Percentiles rank a stretch among this genome's conserved stretches.
Evolutionary conservation across 1,140 invertebrate species (phyloP).

Genomic region (Semibalanus balanoides): DNA sequence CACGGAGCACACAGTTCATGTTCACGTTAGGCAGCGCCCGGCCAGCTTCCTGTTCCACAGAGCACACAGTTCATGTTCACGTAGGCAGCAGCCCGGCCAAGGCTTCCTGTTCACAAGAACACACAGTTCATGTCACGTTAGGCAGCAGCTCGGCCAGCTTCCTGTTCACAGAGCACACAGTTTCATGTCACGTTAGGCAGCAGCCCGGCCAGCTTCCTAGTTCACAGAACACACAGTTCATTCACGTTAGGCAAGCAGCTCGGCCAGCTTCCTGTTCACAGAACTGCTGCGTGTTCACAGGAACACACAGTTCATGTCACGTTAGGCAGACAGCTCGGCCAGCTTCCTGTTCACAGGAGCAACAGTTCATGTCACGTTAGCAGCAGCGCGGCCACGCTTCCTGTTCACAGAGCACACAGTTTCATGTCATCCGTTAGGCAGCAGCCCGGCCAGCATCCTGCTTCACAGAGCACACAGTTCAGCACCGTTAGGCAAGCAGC

Average conservation of each 20-base stretch:
- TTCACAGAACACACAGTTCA: slow-evolving; percentile 8
- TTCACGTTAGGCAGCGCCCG: no score
- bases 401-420: no score
- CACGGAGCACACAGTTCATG: no score
- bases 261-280: no score
- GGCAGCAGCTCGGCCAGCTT: slow-evolving; percentile 43
- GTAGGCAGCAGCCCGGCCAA: no score
- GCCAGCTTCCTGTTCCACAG: no score
- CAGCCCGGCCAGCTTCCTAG: slow-evolving; percentile 5
- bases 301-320: not conserved
- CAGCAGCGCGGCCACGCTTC: no score
- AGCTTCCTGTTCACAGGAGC: not conserved
- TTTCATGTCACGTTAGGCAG: slow-evolving; percentile 12
- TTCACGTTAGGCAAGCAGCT: no score
- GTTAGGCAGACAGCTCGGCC: not conserved
- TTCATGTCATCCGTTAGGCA: slow-evolving; percentile 55
- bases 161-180: slow-evolving; percentile 32
- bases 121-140: slow-evolving; percentile 55
- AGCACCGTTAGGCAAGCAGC: slow-evolving; percentile 7
- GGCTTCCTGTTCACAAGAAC: no score
- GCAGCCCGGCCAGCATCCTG: slow-evolving; percentile 42
- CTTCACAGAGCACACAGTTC: slow-evolving; percentile 21
- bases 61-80: no score
- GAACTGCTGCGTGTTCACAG: no score
- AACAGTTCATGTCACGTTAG: not conserved